phyloP scores from a whole-genome alignment of 2,113 vertebrate species.

The Eclectus roratus region DNA sequence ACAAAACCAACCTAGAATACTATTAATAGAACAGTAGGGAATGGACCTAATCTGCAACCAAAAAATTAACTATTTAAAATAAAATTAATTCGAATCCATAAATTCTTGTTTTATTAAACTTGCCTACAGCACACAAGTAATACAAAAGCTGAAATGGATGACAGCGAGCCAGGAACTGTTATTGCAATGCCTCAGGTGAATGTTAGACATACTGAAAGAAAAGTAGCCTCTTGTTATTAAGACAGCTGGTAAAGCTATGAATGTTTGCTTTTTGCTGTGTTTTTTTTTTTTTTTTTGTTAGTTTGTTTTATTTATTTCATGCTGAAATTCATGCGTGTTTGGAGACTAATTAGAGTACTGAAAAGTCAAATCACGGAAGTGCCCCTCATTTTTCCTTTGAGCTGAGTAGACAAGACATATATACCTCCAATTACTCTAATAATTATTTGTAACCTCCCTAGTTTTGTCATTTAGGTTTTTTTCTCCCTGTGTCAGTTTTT shows the following conservation, averaged over 20 bases:
- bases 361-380: background rate
- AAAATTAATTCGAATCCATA: conserved; percentile 22
- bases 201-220: background rate
- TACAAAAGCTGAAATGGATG: background rate
- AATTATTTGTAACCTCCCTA: background rate
- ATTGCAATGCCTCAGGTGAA: background rate
- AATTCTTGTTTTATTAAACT: conserved; percentile 48
- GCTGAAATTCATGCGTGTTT: background rate
- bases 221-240: background rate
- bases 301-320: background rate
- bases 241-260: background rate
- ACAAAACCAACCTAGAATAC: background rate
- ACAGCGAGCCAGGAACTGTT: background rate
- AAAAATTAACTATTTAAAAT: conserved; percentile 37
- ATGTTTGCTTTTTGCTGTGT: background rate
- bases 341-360: background rate
- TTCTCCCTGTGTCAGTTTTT: background rate
- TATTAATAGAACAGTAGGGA: background rate
- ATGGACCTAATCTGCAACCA: background rate
- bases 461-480: background rate
- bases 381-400: background rate
- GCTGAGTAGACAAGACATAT: background rate
- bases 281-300: rapidly evolving
- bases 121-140: background rate
- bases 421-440: background rate